Conservation (phyloP, 2,888 invertebrate species). For the Trilocha varians region DNA sequence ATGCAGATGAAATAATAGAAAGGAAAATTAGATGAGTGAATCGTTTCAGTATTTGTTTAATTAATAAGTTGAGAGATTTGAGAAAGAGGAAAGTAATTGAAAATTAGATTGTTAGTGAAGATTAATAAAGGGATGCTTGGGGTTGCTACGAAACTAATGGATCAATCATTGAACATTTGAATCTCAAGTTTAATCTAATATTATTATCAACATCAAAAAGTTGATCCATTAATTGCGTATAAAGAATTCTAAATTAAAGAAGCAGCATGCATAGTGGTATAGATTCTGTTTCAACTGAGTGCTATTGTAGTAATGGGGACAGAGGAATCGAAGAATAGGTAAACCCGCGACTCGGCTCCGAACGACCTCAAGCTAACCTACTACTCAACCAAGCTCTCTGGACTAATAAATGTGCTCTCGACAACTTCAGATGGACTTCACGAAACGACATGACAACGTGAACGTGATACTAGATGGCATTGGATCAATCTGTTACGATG, state of each 20-base stretch:
- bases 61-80: slow-evolving; percentile 38
- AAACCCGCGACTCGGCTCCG: slow-evolving; percentile 52
- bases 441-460: slow-evolving; percentile 51
- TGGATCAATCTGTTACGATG: slow-evolving; percentile 64
- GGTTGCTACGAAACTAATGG: slow-evolving; percentile 40
- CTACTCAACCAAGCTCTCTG: slow-evolving; percentile 64
- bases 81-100: slow-evolving; percentile 46
- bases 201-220: slow-evolving; percentile 9
- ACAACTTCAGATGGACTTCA: slow-evolving; percentile 57
- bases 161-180: slow-evolving; percentile 16
- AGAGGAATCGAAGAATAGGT: slow-evolving; percentile 51
- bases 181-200: too few species aligned
- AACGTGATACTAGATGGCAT: slow-evolving; percentile 64
- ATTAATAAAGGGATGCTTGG: slow-evolving; percentile 47
- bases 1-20: slow-evolving; percentile 42
- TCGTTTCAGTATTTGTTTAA: slow-evolving; percentile 34
- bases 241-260: slow-evolving; percentile 55
- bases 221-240: slow-evolving; percentile 36
- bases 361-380: slow-evolving; percentile 66
- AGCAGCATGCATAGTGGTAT: slow-evolving; percentile 69
- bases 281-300: slow-evolving; percentile 58
- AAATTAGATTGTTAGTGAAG: slow-evolving; percentile 51
- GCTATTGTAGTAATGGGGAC: slow-evolving; percentile 57
- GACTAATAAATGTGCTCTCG: slow-evolving; percentile 62
- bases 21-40: slow-evolving; percentile 38